phyloP scores from a whole-genome alignment of 2,113 vertebrate species.

The Cyprinus carpio region DNA sequence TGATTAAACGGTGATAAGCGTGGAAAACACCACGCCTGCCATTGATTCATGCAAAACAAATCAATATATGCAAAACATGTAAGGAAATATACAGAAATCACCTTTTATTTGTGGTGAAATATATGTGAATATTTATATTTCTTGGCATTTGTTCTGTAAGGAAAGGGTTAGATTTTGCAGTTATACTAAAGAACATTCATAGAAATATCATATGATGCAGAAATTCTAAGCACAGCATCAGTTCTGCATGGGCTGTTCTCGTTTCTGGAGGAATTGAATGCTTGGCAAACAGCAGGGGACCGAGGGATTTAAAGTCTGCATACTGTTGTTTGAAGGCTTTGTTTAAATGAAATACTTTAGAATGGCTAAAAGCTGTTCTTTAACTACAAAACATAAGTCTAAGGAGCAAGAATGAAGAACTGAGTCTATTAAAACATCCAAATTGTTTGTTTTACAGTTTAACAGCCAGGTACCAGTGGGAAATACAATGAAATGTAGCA shows the following conservation, averaged over 20 bases:
- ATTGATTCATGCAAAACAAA: conserved; percentile 78
- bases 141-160: not conserved
- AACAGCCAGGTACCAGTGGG: not conserved
- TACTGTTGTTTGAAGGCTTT: conserved; percentile 16
- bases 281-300: conserved; percentile 14
- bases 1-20: conserved; percentile 78
- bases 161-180: not conserved
- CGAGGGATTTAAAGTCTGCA: conserved; percentile 11
- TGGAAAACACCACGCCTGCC: conserved; percentile 77
- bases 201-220: not conserved
- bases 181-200: not conserved
- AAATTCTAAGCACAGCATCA: conserved; percentile 16
- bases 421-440: not conserved
- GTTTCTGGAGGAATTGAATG: not conserved
- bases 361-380: conserved; percentile 25
- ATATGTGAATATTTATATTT: conserved; percentile 6
- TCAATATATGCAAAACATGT: conserved; percentile 68
- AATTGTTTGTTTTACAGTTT: not conserved
- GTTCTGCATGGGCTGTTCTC: not conserved
- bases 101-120: not conserved
- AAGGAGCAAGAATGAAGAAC: not conserved
- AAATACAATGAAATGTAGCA: not conserved
- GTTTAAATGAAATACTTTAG: conserved; percentile 7
- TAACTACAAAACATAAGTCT: conserved; percentile 5
- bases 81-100: conserved; percentile 57